phyloP scores from a whole-genome alignment of 2,113 vertebrate genomes.

The Sula dactylatra region DNA sequence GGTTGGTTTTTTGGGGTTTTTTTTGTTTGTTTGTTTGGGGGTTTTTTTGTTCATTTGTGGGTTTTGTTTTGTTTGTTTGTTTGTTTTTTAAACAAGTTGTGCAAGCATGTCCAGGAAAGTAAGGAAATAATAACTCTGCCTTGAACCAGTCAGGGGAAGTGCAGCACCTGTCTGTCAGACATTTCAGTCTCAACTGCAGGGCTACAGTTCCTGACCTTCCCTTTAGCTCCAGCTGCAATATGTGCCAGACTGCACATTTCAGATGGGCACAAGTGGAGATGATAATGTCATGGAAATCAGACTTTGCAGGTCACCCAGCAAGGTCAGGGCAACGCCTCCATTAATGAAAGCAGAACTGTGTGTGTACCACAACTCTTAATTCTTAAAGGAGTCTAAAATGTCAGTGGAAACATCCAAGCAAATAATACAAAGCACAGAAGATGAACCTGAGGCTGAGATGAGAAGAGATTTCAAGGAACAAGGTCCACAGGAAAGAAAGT shows the following conservation, averaged over 20 bases:
- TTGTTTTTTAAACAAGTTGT: background rate
- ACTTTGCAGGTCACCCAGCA: background rate
- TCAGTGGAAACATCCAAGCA: background rate
- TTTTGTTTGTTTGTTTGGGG: too few species aligned
- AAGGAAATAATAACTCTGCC: background rate
- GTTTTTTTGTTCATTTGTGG: too few species aligned
- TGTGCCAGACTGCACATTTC: background rate
- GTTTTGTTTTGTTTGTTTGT: too few species aligned
- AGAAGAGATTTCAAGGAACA: background rate
- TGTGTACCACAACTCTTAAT: background rate
- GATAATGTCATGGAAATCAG: background rate
- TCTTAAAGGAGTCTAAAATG: background rate
- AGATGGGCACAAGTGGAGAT: background rate
- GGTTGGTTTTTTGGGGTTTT: too few species aligned
- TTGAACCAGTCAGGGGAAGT: background rate
- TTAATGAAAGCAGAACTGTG: background rate
- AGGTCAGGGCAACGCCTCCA: background rate
- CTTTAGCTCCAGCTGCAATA: background rate
- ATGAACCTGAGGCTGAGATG: background rate
- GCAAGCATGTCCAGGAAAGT: background rate
- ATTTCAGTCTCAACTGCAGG: background rate
- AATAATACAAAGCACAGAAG: background rate
- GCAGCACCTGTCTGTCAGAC: background rate
- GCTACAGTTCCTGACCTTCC: background rate
- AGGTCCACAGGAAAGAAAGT: background rate